A percentile compares a stretch with the other conserved stretches of the same genome.
phyloP scores from a whole-genome alignment of 2,888 invertebrate species.

The Eristalis intricaria region DNA sequence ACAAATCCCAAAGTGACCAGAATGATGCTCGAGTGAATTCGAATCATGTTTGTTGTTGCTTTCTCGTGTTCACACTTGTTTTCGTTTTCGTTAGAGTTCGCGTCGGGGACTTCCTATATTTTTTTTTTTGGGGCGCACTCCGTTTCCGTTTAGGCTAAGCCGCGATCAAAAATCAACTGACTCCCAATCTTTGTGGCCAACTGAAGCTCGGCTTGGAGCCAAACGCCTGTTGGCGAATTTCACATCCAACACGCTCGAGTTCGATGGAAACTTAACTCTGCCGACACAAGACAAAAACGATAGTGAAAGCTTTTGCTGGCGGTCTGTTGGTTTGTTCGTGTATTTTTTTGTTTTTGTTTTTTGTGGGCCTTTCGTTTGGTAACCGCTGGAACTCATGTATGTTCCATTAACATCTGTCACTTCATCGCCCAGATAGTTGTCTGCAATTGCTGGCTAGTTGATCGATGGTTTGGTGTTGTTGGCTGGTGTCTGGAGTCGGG shows the following conservation, averaged over 20 bases:
- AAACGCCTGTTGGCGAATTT: constrained; percentile 30
- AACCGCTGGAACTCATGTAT: constrained; percentile 12
- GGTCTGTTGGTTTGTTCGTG: constrained; percentile 14
- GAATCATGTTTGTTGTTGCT: constrained; percentile 73
- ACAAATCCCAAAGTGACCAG: constrained; percentile 75
- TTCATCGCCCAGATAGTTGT: constrained; percentile 31
- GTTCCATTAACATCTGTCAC: constrained; percentile 51
- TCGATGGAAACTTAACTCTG: constrained; percentile 45
- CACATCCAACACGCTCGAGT: constrained; percentile 57
- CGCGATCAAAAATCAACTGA: constrained; percentile 66
- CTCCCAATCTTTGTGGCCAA: constrained; percentile 39
- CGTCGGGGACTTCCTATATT: constrained; percentile 56
- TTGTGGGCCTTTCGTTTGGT: constrained; percentile 15
- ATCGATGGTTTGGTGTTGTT: constrained; percentile 19
- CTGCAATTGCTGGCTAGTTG: constrained; percentile 9
- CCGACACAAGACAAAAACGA: constrained; percentile 64
- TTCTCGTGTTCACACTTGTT: constrained; percentile 32
- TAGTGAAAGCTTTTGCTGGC: constrained; percentile 74
- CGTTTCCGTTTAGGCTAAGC: constrained; percentile 64
- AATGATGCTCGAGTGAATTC: constrained; percentile 73
- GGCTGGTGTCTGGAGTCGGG: background rate
- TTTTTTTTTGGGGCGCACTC: constrained; percentile 35
- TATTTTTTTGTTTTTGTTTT: background rate
- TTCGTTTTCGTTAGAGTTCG: constrained; percentile 3
- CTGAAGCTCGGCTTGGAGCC: constrained; percentile 40